phyloP scores from a whole-genome alignment of 2,888 invertebrate genomes.

The Luffia ferchaultella region DNA sequence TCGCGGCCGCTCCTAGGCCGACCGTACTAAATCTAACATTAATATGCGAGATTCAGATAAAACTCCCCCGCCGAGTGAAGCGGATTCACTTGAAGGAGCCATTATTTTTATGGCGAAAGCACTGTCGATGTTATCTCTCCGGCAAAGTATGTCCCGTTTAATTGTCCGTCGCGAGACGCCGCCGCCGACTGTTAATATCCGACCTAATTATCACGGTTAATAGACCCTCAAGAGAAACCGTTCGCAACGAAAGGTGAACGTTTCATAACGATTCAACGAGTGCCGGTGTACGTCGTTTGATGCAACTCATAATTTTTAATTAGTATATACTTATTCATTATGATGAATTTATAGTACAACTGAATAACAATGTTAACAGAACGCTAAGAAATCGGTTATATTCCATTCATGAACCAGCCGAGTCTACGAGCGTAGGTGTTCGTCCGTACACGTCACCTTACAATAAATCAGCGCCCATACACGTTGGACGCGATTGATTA shows the following conservation, averaged over 20 bases:
- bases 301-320: too few species aligned
- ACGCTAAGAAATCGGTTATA: conserved; percentile 37
- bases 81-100: conserved; percentile 27
- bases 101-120: conserved; percentile 27
- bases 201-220: conserved; percentile 9
- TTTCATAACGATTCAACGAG: not conserved
- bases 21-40: conserved; percentile 46
- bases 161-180: conserved; percentile 12
- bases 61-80: conserved; percentile 20
- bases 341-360: conserved; percentile 26
- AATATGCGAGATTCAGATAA: conserved; percentile 57
- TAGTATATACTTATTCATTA: too few species aligned
- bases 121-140: conserved; percentile 15
- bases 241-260: not conserved
- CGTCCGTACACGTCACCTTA: conserved; percentile 33
- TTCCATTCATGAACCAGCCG: conserved; percentile 40
- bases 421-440: conserved; percentile 38
- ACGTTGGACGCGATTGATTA: too few species aligned
- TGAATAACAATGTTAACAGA: conserved; percentile 43
- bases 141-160: conserved; percentile 15
- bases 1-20: conserved; percentile 24
- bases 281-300: too few species aligned
- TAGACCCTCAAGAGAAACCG: not conserved
- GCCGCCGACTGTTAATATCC: conserved; percentile 10
- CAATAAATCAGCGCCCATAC: conserved; percentile 27